Evolutionary conservation across 2,113 vertebrate species (phyloP), one percentile per base, ranked within the genome.

Genomic region (Brevimyrus niger): DNA sequence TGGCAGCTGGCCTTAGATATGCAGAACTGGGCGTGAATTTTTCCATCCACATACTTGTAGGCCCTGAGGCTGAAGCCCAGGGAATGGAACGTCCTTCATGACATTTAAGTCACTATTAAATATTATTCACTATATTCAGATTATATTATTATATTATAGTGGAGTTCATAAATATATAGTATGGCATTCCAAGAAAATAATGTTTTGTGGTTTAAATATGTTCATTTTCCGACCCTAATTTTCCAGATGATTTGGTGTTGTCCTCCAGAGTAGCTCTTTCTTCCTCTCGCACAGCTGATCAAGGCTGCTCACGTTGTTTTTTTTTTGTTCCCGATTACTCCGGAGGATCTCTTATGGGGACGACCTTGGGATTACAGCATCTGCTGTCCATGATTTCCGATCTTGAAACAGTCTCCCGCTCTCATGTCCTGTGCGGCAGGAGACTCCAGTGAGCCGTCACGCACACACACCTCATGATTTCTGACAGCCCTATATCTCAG

Each of bases 401-500:
- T 80, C 23, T 88, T 88, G 46, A 86, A 65, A 83, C 61, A 69
- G 86, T 31, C 46, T 88, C 51, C 23, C 23, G 31, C 90, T 48
- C 58, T 86, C n/a, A 19, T 47, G 65, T 88, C 3, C 31, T 53
- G 58, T n/a, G 27, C 4, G 27, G 38, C 76, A 83, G 73, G 19
- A 38, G 48, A 15, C 11, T 50, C 48, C 44, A 11, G 88, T n/a
- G 19, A 83, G 88, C 73, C 44, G 73, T 89, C 88, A 82, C 88
- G n/a, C n/a, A 83, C 35, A 55, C 80, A 11, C 73, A 82, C 19
- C 27, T 89, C 73, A 89, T 82, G 21, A 89, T 82, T 21, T 50
- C 73, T 82, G 69, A 89, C 69, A 89, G 61, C 89, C 65, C 76
- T 82, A 61, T n/a, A 69, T 83, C 65, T 87, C 27, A 35, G 88